phyloP scores from a whole-genome alignment of 2,888 invertebrate genomes.

The Troilus luridus region DNA sequence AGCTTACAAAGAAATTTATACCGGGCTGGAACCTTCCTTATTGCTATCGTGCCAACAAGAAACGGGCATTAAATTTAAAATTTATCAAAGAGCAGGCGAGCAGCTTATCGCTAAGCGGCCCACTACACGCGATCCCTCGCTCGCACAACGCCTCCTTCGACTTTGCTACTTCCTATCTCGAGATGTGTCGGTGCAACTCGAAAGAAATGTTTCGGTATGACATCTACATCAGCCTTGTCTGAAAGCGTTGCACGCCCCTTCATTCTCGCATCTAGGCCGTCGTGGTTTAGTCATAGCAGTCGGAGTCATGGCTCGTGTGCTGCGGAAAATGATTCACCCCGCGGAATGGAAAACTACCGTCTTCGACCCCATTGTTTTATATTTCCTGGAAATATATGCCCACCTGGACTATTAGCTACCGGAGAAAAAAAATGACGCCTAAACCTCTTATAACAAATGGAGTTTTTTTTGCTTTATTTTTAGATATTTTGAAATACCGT shows the following conservation, averaged over 20 bases:
- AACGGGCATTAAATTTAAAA: slow-evolving; percentile 37
- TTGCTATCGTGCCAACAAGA: background rate
- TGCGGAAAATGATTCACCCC: background rate
- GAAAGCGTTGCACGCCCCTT: background rate
- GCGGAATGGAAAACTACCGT: slow-evolving; percentile 11
- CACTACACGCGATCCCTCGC: background rate
- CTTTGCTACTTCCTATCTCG: background rate
- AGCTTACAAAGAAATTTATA: background rate
- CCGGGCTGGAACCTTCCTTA: background rate
- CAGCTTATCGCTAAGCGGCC: background rate
- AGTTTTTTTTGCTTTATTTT: no score
- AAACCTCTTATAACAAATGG: no score
- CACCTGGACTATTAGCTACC: background rate
- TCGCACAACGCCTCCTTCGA: background rate
- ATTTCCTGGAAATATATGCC: background rate
- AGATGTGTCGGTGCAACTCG: background rate
- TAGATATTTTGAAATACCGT: no score
- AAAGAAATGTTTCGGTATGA: slow-evolving; percentile 17
- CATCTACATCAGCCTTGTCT: slow-evolving; percentile 11
- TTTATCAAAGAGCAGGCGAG: slow-evolving; percentile 3
- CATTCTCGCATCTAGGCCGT: background rate
- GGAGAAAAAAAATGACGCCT: no score
- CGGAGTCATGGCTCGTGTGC: background rate
- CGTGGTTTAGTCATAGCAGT: background rate
- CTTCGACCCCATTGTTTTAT: background rate